A percentile compares a stretch with the other conserved stretches of the same genome.
phyloP scores from a whole-genome alignment of 2,797 vertebrate species.

The Octomys mimax region DNA sequence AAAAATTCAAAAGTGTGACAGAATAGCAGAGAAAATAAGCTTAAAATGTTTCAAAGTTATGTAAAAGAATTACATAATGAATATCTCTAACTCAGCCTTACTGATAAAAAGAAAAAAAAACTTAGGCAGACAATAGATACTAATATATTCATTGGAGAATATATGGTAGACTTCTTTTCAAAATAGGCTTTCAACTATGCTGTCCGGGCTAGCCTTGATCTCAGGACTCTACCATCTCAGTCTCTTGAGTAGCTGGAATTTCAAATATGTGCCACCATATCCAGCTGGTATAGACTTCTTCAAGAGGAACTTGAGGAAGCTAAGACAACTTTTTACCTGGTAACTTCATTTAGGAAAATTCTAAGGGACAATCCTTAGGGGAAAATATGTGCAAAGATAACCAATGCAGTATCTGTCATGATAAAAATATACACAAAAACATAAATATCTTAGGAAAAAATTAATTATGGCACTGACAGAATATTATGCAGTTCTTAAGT shows the following conservation, averaged over 20 bases:
- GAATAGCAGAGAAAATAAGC: conserved; percentile 58
- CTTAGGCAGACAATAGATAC: not conserved
- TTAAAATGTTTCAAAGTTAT: conserved; percentile 46
- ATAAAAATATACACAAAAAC: not conserved
- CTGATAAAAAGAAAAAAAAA: not conserved
- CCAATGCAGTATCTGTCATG: not conserved
- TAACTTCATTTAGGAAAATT: conserved; percentile 45
- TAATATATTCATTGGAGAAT: conserved; percentile 11
- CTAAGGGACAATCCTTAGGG: not conserved
- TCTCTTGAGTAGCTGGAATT: not conserved
- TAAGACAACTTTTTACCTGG: not conserved
- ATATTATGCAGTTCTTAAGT: not conserved
- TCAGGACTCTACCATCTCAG: not conserved
- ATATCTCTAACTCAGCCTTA: conserved; percentile 36
- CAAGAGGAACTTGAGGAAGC: conserved; percentile 20
- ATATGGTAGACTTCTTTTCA: not conserved
- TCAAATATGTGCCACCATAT: not conserved
- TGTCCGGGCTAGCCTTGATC: not conserved
- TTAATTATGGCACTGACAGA: not conserved
- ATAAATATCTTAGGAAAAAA: not conserved
- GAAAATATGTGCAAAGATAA: not conserved
- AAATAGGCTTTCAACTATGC: not conserved
- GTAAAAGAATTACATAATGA: not conserved
- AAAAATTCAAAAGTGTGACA: conserved; percentile 66
- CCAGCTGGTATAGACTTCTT: not conserved